A percentile compares a stretch with the other conserved stretches of the same genome.
Conservation (phyloP, 2,888 invertebrate species). For the Allygus modestus region DNA sequence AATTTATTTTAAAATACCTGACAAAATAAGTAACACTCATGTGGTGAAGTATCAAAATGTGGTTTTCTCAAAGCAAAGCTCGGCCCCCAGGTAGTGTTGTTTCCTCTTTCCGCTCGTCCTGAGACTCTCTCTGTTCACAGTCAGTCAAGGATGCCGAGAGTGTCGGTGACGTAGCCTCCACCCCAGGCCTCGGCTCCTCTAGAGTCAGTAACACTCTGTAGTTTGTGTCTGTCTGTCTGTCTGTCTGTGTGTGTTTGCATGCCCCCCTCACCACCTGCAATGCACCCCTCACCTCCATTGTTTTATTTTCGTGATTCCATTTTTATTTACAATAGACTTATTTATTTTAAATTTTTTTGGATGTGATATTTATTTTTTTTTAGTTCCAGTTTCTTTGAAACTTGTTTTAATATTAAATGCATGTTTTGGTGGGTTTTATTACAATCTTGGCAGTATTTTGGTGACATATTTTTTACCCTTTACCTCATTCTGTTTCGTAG, state of each 20-base stretch:
- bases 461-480: slow-evolving; percentile 25
- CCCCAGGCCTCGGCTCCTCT: slow-evolving; percentile 5
- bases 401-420: background rate
- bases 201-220: slow-evolving; percentile 48
- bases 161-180: background rate
- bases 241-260: slow-evolving; percentile 27
- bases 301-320: background rate
- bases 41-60: too few species aligned
- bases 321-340: background rate
- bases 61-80: too few species aligned
- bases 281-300: background rate
- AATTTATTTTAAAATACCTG: too few species aligned
- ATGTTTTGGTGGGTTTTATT: slow-evolving; percentile 12
- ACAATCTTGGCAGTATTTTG: background rate
- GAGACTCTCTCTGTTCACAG: slow-evolving; percentile 24
- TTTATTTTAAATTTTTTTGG: background rate
- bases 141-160: slow-evolving; percentile 22
- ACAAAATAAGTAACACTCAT: too few species aligned
- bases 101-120: background rate
- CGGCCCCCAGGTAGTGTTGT: too few species aligned
- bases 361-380: background rate
- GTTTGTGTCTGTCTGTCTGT: slow-evolving; percentile 19
- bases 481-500: background rate
- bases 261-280: background rate
- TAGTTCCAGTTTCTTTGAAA: background rate